These are phyloP conservation scores for Labeo rohita DNA, from an alignment of 2,113 vertebrate species.

Conservation along the genomic window DNA sequence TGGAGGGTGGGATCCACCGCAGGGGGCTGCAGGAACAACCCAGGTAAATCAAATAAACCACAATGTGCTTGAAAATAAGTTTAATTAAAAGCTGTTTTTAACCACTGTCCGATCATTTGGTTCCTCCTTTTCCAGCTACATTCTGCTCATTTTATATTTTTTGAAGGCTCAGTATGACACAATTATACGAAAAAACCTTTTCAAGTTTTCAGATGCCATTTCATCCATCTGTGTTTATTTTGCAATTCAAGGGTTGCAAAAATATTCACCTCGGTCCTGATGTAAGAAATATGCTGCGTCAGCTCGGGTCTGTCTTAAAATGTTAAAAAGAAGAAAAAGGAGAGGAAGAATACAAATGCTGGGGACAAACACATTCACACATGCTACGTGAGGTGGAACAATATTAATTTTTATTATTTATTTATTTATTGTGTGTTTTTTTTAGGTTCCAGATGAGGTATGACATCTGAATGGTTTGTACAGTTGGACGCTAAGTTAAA, in stretches of 20 bases:
- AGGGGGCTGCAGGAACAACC: conserved; percentile 89
- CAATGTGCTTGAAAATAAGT: background rate
- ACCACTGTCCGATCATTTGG: background rate
- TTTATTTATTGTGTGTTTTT: conserved; percentile 29
- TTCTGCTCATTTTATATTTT: conserved; percentile 63
- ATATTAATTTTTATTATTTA: background rate
- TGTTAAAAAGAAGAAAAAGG: too few relatives aligned
- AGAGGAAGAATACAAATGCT: too few relatives aligned
- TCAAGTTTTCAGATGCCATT: background rate
- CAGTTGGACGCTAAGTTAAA: conserved; percentile 29
- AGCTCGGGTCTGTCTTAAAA: conserved; percentile 45
- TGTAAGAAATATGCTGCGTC: conserved; percentile 75
- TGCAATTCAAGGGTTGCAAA: conserved; percentile 69
- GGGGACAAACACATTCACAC: too few relatives aligned
- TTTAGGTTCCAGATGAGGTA: conserved; percentile 69
- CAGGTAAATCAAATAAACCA: conserved; percentile 67
- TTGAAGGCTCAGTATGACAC: background rate
- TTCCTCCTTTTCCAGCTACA: conserved; percentile 58
- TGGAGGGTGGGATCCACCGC: conserved; percentile 88
- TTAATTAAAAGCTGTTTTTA: background rate
- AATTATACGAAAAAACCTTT: background rate
- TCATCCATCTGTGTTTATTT: background rate
- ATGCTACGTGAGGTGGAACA: too few relatives aligned
- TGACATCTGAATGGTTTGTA: background rate
- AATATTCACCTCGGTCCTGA: conserved; percentile 73